Base-by-base conservation (phyloP, 2,113 vertebrate species). In the Glaucidium brasilianum region DNA sequence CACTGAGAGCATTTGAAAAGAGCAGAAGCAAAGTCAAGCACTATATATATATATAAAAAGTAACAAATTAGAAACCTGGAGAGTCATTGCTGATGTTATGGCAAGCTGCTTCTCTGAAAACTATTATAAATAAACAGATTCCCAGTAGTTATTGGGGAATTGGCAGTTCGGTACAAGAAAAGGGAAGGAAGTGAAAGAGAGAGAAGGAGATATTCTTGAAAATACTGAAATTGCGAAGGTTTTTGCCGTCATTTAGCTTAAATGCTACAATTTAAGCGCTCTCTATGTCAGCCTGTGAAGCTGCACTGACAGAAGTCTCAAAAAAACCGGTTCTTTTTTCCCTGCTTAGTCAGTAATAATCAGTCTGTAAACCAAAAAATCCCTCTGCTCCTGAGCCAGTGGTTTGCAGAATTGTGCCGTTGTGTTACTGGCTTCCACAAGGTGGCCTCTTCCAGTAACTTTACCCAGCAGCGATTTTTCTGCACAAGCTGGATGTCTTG, bases 391-490 rank as follows among this genome's bases (percentile, higher is more conserved):
- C 4, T 17, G 29, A 93, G 29, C 27, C 32, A 11, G 30, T 5
- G 12, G 16, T 68, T 92, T 78, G 50, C 84, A 79, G 74, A 92
- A 67, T 47, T 3, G 11, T 10, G 17, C 32, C 34, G 89, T 23
- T 83, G 55, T 95, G 58, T 43, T 55, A 25, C 3, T 62, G 74
- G 34, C n/a, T 94, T 91, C 96, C 96, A 95, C 96, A 89, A 95
- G 94, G 94, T 95, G 97, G 91, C 95, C 94, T 92, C 91, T 95
- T 93, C 53, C 84, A 66, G 87, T 95, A 92, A 69, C n/a, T 92
- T 73, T 85, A 68, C 23, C 77, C 63, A 79, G 58, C 27, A 43
- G 34, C 1, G 10, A 34, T 13, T 56, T 20, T 21, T 27, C 55
- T 37, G 43, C 19, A 49, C 20, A 67, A 64, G 17, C 45, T 63